Conservation (phyloP, 2,888 invertebrate species). For the Tenthredo notha region DNA sequence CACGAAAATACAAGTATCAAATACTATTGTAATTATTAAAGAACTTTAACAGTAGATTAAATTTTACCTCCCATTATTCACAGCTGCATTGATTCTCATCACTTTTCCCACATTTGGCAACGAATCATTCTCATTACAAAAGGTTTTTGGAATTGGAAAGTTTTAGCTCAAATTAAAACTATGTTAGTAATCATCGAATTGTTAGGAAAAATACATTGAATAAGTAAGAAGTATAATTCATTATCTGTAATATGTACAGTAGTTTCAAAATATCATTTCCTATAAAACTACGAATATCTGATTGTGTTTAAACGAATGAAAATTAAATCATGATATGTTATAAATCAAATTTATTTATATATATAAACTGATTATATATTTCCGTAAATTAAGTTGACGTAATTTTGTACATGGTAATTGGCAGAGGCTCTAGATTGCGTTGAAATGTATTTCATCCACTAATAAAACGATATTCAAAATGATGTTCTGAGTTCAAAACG, state of each 20-base stretch:
- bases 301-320: background rate
- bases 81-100: background rate
- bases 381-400: background rate
- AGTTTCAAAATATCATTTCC: constrained; percentile 48
- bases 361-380: background rate
- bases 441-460: background rate
- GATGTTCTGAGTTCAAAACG: constrained; percentile 57
- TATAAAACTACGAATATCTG: background rate
- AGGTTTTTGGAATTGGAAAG: background rate
- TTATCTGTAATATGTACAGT: constrained; percentile 24
- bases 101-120: background rate
- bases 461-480: background rate
- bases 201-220: background rate
- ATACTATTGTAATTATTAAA: constrained; percentile 85
- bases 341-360: background rate
- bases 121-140: background rate
- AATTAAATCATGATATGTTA: background rate
- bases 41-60: constrained; percentile 34
- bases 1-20: constrained; percentile 96
- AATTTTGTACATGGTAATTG: background rate
- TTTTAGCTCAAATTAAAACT: background rate
- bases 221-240: background rate
- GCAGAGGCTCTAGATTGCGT: background rate
- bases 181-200: background rate
- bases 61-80: constrained; percentile 34